Base-by-base conservation (phyloP, 2,888 invertebrate genomes). In the Actias luna region DNA sequence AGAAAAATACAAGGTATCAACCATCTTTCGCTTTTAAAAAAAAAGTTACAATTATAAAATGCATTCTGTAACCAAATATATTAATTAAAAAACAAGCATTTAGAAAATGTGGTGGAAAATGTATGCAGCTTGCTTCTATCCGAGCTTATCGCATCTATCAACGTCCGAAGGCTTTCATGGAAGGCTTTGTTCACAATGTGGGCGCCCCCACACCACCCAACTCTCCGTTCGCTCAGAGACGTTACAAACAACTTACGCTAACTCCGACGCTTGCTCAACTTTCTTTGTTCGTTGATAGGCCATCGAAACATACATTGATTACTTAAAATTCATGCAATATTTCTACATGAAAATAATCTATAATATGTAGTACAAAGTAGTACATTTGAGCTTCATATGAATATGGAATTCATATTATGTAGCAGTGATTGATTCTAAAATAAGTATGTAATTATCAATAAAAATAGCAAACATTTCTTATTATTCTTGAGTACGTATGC, bases 101-200 rank as follows among this genome's bases (percentile, higher is more conserved):
- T 61, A 77, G 86, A 86, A 85, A 85, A 79, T 85, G 82, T 78
- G 80, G 83, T 85, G 88, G 89, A 90, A 90, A 89, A 89, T 89
- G 89, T 86, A 90, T 90, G 91, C 91, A 89, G 89, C 88, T 90
- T 87, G 85, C 90, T 90, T 91, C 91, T 90, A 91, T 90, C 90
- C 87, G 78, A 91, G 92, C 90, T 91, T 91, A 90, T 90, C 91
- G 89, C 90, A 91, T 91, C 64, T 64, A 64, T 64, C 64, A 64
- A 64, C 64, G 73, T 73, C 73, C 73, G 87, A 88, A 89, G 90
- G 89, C 89, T 89, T 89, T 88, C 89, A 88, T 82, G 87, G 89
- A 87, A 85, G 88, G 87, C 86, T 87, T 91, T 90, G 90, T 91
- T 89, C 89, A 83, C 82, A 80, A 81, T 80, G 82, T 70, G 76